Evolutionary conservation across 2,113 vertebrate species (phyloP).

Genomic region (Malaclemys terrapin): DNA sequence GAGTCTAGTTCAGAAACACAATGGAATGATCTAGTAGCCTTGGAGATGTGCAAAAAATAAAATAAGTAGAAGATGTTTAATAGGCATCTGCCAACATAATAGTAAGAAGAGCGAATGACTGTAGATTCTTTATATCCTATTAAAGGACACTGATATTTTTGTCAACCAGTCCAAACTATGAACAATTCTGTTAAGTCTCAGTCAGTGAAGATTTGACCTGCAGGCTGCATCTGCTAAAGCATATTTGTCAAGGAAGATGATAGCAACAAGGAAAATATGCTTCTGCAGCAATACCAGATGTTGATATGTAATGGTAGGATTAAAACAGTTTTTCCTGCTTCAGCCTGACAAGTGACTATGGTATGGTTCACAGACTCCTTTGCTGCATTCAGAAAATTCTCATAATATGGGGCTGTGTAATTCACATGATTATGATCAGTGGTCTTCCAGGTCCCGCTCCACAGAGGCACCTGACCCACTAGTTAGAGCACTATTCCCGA

Average conservation of each 20-base stretch:
- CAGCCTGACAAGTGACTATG: not conserved
- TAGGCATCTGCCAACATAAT: not conserved
- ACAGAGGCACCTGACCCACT: not conserved
- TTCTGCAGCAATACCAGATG: fast-evolving
- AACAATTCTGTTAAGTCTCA: not conserved
- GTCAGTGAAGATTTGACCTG: not conserved
- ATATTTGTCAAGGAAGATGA: not conserved
- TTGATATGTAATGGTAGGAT: not conserved
- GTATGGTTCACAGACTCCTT: not conserved
- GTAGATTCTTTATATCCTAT: not conserved
- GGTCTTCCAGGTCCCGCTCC: not conserved
- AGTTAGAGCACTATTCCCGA: not conserved
- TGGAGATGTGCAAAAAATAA: not conserved
- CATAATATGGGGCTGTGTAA: not conserved
- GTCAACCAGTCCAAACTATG: not conserved
- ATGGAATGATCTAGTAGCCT: not conserved
- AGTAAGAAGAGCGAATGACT: not conserved
- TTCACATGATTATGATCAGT: not conserved
- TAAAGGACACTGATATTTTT: not conserved
- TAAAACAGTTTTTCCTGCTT: not conserved
- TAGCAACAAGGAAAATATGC: not conserved
- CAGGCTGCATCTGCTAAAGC: not conserved
- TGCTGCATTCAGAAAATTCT: not conserved
- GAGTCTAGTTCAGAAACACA: not conserved
- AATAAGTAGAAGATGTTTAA: not conserved